Base-by-base conservation (phyloP, 92 coral and sea anemone species). In the Porites evermanni region DNA sequence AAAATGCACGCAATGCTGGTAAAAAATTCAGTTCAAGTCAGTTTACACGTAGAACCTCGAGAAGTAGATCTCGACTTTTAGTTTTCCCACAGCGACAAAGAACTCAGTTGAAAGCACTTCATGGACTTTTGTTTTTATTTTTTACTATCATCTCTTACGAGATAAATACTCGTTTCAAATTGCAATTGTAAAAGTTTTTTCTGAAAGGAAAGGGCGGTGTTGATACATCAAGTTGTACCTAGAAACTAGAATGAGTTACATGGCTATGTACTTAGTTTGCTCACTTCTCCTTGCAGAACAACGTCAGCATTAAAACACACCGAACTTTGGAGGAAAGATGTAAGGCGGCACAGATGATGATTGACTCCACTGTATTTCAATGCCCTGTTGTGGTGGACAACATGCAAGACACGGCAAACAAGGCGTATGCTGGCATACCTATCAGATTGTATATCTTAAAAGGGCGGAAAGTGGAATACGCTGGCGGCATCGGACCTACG, bases 341-440 rank as follows among this genome's bases (percentile, higher is more conserved):
- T 14, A 67, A 74, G 13, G 97, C 97, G 0, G 97, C 93, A 14
- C 78, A 85, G 76, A 24, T 86, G 69, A 85, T 94, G 64, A 87
- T 92, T 7, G 91, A 88, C n/a, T 77, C 84, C 12, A 72, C 74
- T 17, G 75, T 81, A 50, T 92, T 88, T 8, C 91, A 82, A 44
- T 91, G 93, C n/a, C 83, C 94, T 56, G 80, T 94, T 13, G 74
- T 86, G 21, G 97, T 91, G 29, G 97, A 94, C 87, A 91, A 86
- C 32, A 94, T 94, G 93, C 76, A 53, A 7, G 80, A 91, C 77
- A 91, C 79, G n/a, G 75, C 91, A 13, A 74, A 85, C 59, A 54
- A 78, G 12, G 90, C 92, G 2, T 94, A 91, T 69, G 95, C 91
- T 0, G 97, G 93, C 3, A 51, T 84, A 16, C 97, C 97, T 1